Conservation (phyloP, 2,888 invertebrate species). For the Drosophila mayaguana region DNA sequence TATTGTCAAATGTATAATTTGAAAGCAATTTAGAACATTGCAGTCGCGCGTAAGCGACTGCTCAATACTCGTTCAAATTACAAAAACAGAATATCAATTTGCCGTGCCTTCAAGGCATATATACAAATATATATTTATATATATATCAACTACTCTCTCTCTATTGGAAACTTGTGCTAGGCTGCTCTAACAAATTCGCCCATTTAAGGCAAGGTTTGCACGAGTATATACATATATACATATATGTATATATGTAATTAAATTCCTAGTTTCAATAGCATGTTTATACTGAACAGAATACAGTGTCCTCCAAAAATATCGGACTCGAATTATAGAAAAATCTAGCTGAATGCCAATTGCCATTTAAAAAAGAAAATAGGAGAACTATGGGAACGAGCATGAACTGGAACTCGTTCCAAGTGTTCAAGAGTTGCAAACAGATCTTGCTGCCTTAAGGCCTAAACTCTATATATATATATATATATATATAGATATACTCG, state of each 20-base stretch:
- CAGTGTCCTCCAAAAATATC: not conserved
- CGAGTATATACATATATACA: too few species aligned
- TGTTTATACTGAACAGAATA: not conserved
- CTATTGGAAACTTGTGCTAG: not conserved
- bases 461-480: too few species aligned
- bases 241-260: too few species aligned
- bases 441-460: not conserved
- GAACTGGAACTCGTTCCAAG: not conserved
- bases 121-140: not conserved
- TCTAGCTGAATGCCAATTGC: too few species aligned
- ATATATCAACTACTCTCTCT: not conserved
- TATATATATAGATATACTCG: not conserved
- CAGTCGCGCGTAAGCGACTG: not conserved
- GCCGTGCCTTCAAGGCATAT: not conserved
- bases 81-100: not conserved
- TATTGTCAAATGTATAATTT: slow-evolving; percentile 3
- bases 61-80: not conserved
- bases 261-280: not conserved
- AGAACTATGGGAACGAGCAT: too few species aligned
- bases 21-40: slow-evolving; percentile 3
- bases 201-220: not conserved
- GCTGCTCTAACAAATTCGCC: not conserved
- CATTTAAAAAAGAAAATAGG: too few species aligned
- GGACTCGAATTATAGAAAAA: not conserved
- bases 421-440: not conserved